Evolutionary conservation across 1,140 invertebrate genomes (phyloP).

Genomic region (Drosophila erecta): DNA sequence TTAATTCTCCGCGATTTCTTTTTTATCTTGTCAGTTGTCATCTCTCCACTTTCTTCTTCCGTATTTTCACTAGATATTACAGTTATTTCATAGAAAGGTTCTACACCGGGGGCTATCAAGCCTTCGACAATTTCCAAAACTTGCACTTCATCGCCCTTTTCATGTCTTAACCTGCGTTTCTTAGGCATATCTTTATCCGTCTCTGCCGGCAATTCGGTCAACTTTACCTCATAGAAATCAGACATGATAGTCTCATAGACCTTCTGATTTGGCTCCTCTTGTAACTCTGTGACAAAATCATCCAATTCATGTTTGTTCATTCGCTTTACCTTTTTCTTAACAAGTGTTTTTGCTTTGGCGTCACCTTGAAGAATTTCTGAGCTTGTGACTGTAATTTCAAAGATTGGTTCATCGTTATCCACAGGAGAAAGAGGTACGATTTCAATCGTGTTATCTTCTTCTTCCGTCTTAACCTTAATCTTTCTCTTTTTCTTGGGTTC

Average conservation of each 20-base stretch:
- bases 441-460: constrained; percentile 84
- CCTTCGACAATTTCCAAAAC: constrained; percentile 77
- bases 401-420: constrained; percentile 46
- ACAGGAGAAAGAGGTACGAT: constrained; percentile 80
- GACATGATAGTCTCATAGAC: constrained; percentile 52
- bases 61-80: constrained; percentile 59
- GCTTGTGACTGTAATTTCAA: constrained; percentile 60
- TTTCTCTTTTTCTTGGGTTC: constrained; percentile 83
- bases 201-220: constrained; percentile 64
- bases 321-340: constrained; percentile 68
- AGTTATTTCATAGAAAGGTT: constrained; percentile 79
- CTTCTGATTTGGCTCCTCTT: constrained; percentile 63
- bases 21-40: constrained; percentile 50
- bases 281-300: constrained; percentile 62
- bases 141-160: constrained; percentile 60
- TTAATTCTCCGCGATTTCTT: constrained; percentile 70
- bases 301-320: constrained; percentile 73
- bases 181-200: constrained; percentile 44
- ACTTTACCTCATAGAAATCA: constrained; percentile 76
- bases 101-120: constrained; percentile 60
- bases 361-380: constrained; percentile 49
- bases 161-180: constrained; percentile 66
- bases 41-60: constrained; percentile 26
- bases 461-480: constrained; percentile 81
- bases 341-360: constrained; percentile 51